Evolutionary conservation across 2,888 invertebrate genomes (phyloP), one percentile per base, ranked within the genome.

Genomic region (Itoplectis maculator): DNA sequence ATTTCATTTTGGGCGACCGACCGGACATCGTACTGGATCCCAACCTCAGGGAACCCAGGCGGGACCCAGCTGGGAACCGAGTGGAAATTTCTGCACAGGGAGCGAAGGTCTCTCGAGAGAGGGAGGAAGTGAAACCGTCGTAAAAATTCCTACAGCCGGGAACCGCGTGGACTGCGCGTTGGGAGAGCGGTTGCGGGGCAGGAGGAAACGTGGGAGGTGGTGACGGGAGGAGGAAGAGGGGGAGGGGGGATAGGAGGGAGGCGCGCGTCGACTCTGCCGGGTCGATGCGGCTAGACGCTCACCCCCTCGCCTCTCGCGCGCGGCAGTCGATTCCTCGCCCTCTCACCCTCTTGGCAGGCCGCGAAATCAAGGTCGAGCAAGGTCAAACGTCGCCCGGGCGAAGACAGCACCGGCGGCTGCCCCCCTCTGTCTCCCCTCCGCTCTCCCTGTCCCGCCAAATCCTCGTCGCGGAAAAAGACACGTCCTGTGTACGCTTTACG

Each of bases 271-370:
- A 77, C 86, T 85, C 81, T 69, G 65, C 61, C 88, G 90, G 93
- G 92, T 94, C 94, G 93, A 94, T 94, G 93, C 90, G 94, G 93
- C 94, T 93, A 94, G 94, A 94, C 93, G 88, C 88, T 88, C 90
- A 88, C 89, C 89, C 88, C 88, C 90, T 87, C 61, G 56, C 94
- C 94, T 94, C n/a, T n/a, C n/a, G n/a, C n/a, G n/a, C 93, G 93
- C 93, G 92, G 92, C 90, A 90, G 93, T 77, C 74, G 72, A 74
- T 74, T 74, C 51, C 74, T 70, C 90, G 88, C 88, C 88, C 89
- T 87, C 87, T 88, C 90, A 29, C 75, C 61, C 91, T 93, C 94
- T 94, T 94, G 93, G 93, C 92, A 92, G 93, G 66, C 47, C 18
- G 37, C 56, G 51, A 83, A 86, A 85, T 86, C 87, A 90, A 91